These are phyloP conservation scores for Molorchus minor DNA, from an alignment of 2,888 invertebrate species.

Conservation along the genomic window DNA sequence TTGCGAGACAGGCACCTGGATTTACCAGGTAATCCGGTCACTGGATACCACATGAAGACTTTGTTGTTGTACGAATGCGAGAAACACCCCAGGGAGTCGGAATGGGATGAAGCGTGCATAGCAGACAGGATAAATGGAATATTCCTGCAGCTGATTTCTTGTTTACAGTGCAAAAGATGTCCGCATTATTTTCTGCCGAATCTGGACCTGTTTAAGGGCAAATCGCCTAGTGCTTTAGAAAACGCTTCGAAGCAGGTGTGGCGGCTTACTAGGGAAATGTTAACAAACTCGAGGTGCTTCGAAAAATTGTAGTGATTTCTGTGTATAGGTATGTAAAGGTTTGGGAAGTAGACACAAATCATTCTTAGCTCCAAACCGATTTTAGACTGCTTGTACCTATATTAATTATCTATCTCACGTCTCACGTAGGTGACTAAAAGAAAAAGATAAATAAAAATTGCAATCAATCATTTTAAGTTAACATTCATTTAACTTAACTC, in stretches of 20 bases:
- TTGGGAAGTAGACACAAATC: conserved; percentile 1
- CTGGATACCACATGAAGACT: conserved; percentile 80
- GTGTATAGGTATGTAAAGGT: conserved; percentile 33
- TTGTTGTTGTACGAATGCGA: conserved; percentile 85
- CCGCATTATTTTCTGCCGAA: conserved; percentile 87
- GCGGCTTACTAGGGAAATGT: conserved; percentile 78
- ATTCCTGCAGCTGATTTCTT: conserved; percentile 83
- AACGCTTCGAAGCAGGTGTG: conserved; percentile 83
- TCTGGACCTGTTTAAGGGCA: conserved; percentile 82
- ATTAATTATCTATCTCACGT: neutral
- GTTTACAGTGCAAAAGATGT: conserved; percentile 83
- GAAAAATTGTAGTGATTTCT: conserved; percentile 76
- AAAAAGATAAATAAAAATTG: neutral
- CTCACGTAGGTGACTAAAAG: neutral
- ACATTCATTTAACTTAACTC: neutral
- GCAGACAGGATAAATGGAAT: conserved; percentile 85
- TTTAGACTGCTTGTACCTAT: no score
- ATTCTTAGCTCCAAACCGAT: conserved; percentile 13
- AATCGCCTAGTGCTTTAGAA: conserved; percentile 78
- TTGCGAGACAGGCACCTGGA: conserved; percentile 81
- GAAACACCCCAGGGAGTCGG: conserved; percentile 81
- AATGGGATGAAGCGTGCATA: conserved; percentile 83
- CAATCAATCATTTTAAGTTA: neutral
- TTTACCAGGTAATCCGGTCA: conserved; percentile 77
- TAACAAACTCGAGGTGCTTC: conserved; percentile 81